These are phyloP conservation scores for Scaptomyza parva DNA, from an alignment of 2,888 invertebrate genomes.

Conservation along the genomic window DNA sequence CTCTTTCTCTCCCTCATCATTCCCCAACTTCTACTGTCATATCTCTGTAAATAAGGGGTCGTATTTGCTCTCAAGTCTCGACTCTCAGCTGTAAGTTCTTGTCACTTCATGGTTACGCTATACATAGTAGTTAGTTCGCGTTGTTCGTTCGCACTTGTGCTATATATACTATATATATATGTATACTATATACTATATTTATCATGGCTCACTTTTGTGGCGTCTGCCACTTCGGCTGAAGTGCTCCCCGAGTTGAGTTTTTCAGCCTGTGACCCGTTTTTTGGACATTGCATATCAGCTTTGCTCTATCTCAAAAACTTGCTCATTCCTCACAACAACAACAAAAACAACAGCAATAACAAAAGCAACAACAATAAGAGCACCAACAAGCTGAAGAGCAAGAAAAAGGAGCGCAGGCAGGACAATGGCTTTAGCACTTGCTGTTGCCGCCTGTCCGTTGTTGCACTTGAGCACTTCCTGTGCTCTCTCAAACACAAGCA, in stretches of 20 bases:
- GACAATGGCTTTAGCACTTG: slow-evolving; percentile 72
- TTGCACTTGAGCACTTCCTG: slow-evolving; percentile 77
- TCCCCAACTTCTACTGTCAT: neutral
- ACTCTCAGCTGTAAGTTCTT: slow-evolving; percentile 19
- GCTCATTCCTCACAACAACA: slow-evolving; percentile 36
- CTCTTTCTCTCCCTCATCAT: neutral
- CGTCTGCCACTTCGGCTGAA: slow-evolving; percentile 41
- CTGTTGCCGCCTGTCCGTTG: slow-evolving; percentile 52
- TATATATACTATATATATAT: slow-evolving; percentile 16
- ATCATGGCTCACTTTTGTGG: slow-evolving; percentile 67
- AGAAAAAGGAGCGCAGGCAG: slow-evolving; percentile 43
- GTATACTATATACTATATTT: slow-evolving; percentile 42
- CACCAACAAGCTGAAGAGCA: slow-evolving; percentile 3
- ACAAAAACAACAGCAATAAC: slow-evolving; percentile 10
- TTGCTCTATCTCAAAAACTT: slow-evolving; percentile 61
- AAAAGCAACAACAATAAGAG: neutral
- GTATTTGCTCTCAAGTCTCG: slow-evolving; percentile 4
- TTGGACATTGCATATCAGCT: slow-evolving; percentile 64
- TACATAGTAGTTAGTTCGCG: slow-evolving; percentile 39
- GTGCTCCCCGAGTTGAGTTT: slow-evolving; percentile 32
- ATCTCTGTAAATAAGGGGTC: slow-evolving; percentile 10
- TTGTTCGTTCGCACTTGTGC: slow-evolving; percentile 29
- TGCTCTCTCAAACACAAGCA: slow-evolving; percentile 44
- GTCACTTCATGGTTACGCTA: slow-evolving; percentile 68
- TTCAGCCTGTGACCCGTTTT: slow-evolving; percentile 39